These are phyloP conservation scores for Cyanoderma ruficeps DNA, from an alignment of 2,113 vertebrate genomes.

Conservation along the genomic window DNA sequence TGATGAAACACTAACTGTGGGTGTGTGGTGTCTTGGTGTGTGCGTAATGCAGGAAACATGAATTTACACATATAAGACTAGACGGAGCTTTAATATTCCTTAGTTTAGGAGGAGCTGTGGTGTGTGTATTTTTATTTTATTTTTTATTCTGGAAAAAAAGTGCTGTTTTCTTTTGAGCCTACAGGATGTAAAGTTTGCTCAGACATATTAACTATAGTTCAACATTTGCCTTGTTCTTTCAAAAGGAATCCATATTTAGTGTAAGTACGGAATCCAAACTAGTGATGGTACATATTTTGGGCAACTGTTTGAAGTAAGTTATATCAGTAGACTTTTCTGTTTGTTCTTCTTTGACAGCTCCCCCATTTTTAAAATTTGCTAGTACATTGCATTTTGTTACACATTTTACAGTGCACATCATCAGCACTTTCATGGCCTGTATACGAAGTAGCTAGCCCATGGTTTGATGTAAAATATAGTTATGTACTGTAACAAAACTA, in stretches of 20 bases:
- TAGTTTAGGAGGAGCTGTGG: background rate
- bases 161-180: background rate
- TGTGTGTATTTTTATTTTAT: background rate
- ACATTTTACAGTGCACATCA: background rate
- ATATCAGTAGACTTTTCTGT: background rate
- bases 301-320: background rate
- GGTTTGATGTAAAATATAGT: background rate
- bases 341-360: background rate
- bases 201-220: background rate
- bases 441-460: background rate
- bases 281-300: background rate
- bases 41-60: fast-evolving
- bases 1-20: no score
- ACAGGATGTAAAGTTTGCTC: background rate
- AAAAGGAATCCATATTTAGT: background rate
- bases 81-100: background rate
- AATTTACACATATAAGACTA: background rate
- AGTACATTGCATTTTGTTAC: background rate
- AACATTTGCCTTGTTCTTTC: background rate
- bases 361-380: background rate
- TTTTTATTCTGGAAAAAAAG: background rate
- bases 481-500: background rate
- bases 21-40: background rate
- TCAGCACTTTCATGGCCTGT: background rate
- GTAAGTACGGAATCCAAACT: background rate